Conservation (phyloP, 1,140 invertebrate species). For the Heliconius nattereri region DNA sequence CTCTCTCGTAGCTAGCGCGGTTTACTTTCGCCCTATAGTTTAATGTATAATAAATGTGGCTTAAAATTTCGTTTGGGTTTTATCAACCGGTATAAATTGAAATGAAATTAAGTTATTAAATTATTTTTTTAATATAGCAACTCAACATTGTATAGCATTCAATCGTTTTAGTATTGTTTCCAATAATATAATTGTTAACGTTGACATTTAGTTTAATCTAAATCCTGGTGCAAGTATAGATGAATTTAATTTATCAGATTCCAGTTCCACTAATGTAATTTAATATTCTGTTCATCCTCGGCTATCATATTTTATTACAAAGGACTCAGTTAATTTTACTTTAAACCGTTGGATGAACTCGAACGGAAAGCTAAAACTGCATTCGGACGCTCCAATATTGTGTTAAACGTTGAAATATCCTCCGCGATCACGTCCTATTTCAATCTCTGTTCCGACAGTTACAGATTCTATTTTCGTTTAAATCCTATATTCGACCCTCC, state of each 20-base stretch:
- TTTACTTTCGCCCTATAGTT: not conserved
- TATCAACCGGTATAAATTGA: not conserved
- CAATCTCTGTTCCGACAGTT: not conserved
- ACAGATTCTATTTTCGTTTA: not conserved
- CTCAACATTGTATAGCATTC: not conserved
- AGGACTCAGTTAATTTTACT: not conserved
- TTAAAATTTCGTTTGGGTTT: too few species aligned
- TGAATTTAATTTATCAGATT: not conserved
- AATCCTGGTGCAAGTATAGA: not conserved
- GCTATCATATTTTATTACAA: not conserved
- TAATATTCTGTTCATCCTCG: not conserved
- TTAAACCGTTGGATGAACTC: conserved; percentile 4
- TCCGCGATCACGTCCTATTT: not conserved
- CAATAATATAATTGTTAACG: not conserved
- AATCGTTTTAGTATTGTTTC: not conserved
- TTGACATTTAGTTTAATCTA: not conserved
- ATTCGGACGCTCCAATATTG: conserved; percentile 9
- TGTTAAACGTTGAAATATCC: conserved; percentile 1
- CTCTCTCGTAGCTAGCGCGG: not conserved
- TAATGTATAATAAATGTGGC: not conserved
- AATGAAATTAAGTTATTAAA: not conserved
- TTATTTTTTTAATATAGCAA: not conserved
- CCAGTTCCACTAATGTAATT: not conserved
- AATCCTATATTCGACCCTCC: conserved; percentile 5
- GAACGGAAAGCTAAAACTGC: conserved; percentile 8